These are phyloP conservation scores for Sipha maydis DNA, from an alignment of 2,888 invertebrate species.

Conservation along the genomic window DNA sequence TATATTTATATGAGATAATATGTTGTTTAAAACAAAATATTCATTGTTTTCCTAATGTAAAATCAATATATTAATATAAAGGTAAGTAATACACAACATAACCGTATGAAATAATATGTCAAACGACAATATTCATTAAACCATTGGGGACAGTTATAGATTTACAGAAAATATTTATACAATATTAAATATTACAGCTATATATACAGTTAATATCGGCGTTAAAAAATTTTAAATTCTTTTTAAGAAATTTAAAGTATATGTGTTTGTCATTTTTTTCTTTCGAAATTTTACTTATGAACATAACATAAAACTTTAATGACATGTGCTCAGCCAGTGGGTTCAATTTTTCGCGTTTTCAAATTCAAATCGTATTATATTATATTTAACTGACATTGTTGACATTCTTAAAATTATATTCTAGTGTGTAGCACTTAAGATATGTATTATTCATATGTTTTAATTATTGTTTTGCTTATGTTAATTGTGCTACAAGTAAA, in stretches of 20 bases:
- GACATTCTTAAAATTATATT: background rate
- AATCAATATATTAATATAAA: no score
- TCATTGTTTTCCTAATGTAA: no score
- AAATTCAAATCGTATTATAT: no score
- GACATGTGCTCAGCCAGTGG: background rate
- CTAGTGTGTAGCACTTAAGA: no score
- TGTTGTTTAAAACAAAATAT: no score
- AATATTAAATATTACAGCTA: background rate
- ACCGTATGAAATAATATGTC: no score
- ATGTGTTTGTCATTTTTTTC: background rate
- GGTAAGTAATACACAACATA: no score
- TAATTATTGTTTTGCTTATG: background rate
- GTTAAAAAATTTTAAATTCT: background rate
- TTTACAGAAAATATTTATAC: background rate
- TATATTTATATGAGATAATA: no score
- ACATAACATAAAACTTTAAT: constrained; percentile 4
- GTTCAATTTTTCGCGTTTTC: background rate
- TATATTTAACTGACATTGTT: no score
- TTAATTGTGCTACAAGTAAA: no score
- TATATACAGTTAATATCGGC: background rate
- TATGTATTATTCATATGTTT: background rate
- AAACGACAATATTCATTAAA: no score
- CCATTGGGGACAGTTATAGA: background rate
- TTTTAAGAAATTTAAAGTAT: background rate
- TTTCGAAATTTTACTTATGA: background rate